These are phyloP conservation scores for Parus major DNA, from an alignment of 2,113 vertebrate genomes.

Conservation along the genomic window DNA sequence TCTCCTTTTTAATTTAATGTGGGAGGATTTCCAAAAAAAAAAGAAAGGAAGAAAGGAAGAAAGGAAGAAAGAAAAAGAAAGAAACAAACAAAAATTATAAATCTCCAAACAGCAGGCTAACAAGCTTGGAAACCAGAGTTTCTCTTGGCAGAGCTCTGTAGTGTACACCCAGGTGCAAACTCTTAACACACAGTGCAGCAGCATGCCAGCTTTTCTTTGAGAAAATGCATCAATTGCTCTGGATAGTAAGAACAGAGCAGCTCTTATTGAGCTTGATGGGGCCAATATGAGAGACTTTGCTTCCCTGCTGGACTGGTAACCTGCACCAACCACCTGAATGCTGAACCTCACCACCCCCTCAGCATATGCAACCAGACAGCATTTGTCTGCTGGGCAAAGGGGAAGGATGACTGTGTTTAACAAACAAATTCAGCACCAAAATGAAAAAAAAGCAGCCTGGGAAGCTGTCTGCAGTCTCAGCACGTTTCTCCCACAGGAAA, in stretches of 20 bases:
- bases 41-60: not conserved
- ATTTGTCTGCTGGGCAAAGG: not conserved
- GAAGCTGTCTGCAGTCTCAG: not conserved
- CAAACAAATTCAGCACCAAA: not conserved
- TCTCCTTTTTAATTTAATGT: slow-evolving; percentile 22
- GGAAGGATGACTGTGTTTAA: not conserved
- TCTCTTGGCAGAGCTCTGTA: slow-evolving; percentile 34
- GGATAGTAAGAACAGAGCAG: not conserved
- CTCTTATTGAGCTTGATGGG: not conserved
- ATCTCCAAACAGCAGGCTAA: slow-evolving; percentile 22
- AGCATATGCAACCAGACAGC: not conserved
- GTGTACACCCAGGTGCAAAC: slow-evolving; percentile 26
- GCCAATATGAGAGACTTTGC: not conserved
- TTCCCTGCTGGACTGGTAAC: not conserved
- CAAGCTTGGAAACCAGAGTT: slow-evolving; percentile 12
- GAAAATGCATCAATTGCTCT: not conserved
- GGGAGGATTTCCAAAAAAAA: not conserved
- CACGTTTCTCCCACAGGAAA: not conserved
- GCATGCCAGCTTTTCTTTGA: slow-evolving; percentile 11
- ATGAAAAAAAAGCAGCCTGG: not conserved
- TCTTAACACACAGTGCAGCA: not conserved
- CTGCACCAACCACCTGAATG: not conserved
- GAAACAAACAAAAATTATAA: not conserved
- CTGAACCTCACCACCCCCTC: not conserved
- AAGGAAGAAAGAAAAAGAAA: not conserved